Evolutionary conservation across 2,797 vertebrate genomes (phyloP).

Genomic region (Petrocephalus sullivani): DNA sequence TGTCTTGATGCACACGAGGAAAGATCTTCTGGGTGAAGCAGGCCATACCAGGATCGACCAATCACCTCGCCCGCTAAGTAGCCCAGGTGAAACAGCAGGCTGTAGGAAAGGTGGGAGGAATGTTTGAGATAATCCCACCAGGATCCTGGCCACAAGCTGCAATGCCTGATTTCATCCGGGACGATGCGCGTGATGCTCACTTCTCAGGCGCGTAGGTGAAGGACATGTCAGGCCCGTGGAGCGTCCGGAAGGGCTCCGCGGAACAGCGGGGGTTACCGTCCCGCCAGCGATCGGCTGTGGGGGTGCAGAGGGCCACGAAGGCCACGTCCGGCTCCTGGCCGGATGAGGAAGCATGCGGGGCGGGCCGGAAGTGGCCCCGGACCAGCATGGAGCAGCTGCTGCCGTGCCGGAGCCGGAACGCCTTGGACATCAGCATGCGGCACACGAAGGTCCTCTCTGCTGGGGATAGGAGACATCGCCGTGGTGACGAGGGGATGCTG

Average conservation of each 20-base stretch:
- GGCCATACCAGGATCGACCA: conserved; percentile 73
- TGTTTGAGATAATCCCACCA: neutral
- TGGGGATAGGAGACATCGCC: conserved; percentile 4
- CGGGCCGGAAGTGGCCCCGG: conserved; percentile 51
- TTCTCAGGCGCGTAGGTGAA: conserved; percentile 58
- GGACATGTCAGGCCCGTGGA: conserved; percentile 68
- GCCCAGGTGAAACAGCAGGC: conserved; percentile 66
- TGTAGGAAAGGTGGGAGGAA: conserved; percentile 35
- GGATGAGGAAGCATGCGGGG: neutral
- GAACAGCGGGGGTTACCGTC: conserved; percentile 12
- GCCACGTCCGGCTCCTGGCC: conserved; percentile 32
- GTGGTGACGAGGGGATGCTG: neutral
- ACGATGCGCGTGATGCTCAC: conserved; percentile 44
- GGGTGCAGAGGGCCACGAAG: conserved; percentile 72
- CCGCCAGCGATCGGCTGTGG: conserved; percentile 40
- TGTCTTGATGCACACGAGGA: conserved; percentile 55
- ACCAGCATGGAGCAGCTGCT: conserved; percentile 60
- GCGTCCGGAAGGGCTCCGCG: conserved; percentile 54
- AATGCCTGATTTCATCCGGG: neutral
- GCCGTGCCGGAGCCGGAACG: conserved; percentile 57
- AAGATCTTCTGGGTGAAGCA: conserved; percentile 74
- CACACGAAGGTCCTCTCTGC: conserved; percentile 70
- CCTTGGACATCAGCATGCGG: conserved; percentile 66
- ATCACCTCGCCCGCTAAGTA: conserved; percentile 62
- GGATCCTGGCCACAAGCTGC: neutral